phyloP scores from a whole-genome alignment of 2,797 vertebrate species.

The Tokudaia muenninki region DNA sequence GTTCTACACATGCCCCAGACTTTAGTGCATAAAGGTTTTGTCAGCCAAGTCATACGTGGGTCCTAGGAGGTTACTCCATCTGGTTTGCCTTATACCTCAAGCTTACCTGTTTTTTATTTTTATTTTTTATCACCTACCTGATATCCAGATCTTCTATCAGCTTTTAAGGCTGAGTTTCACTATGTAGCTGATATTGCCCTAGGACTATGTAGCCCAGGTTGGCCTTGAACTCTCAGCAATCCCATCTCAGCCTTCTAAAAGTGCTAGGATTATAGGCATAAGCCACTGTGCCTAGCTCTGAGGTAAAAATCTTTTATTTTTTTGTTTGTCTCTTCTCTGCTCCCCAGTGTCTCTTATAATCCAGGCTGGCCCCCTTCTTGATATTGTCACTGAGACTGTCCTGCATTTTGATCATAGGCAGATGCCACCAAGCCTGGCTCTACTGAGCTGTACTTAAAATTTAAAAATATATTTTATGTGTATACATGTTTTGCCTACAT shows the following conservation, averaged over 20 bases:
- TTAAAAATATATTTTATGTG: background rate
- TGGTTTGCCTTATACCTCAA: constrained; percentile 7
- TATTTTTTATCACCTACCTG: background rate
- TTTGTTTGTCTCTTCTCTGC: background rate
- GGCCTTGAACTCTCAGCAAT: background rate
- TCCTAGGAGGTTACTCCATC: background rate
- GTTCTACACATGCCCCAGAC: background rate
- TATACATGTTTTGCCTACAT: background rate
- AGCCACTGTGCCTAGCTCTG: background rate
- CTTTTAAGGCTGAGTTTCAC: background rate
- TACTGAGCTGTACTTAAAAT: background rate
- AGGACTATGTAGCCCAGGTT: background rate
- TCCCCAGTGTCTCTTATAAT: background rate
- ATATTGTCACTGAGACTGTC: background rate
- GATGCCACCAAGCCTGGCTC: background rate
- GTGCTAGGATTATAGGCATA: background rate
- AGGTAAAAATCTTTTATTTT: background rate
- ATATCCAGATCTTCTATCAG: background rate
- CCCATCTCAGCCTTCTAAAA: background rate
- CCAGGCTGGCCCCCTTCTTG: background rate
- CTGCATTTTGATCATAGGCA: background rate
- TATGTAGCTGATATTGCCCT: background rate
- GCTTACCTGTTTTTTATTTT: background rate
- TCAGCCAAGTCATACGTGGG: background rate
- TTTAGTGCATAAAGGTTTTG: background rate